Base-by-base conservation (phyloP, 2,113 vertebrate genomes). In the Poeciliopsis retropinna region DNA sequence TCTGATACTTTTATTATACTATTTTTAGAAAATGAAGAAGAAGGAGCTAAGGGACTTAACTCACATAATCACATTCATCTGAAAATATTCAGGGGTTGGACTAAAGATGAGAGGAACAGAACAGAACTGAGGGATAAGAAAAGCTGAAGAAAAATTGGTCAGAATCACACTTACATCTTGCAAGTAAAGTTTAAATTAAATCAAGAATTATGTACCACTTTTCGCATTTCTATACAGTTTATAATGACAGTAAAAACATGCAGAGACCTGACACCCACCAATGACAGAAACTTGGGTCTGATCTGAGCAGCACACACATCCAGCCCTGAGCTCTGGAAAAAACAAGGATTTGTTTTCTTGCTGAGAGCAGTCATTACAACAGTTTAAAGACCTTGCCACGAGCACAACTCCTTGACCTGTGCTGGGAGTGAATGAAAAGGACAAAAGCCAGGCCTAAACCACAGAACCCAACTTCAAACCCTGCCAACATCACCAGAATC, bases 371-470 rank as follows among this genome's bases (percentile, higher is more conserved):
- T 87, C 70, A 81, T 88, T 89, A 86, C 78, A 64, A 77, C 75
- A 71, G 65, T 82, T 86, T 79, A 74, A 81, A 75, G 69, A 85
- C 72, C 89, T 88, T 90, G 85, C 89, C 86, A 84, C 91, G 90
- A 82, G 84, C 76, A 79, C 85, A 90, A 81, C 87, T 89, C 78
- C 85, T 84, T 92, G 89, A 91, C 85, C 86, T 90, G 85, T 84
- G 79, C 78, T 73, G 78, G 84, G 82, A 91, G 83, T 82, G 83
- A 84, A 88, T 72, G 82, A 79, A 88, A 79, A 80, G 72, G 89
- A 83, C 19, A n/a, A 72, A 68, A 79, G 78, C 77, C 67, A n/a
- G 7, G 64, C 87, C 92, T 91, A 93, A 93, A 81, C 91, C 92
- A 67, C 91, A 91, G 64, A 87, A 60, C 51, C 76, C 75, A 73